A percentile compares a stretch with the other conserved stretches of the same genome.
Evolutionary conservation across 92 coral and sea anemone genomes (phyloP).

Genomic region (Heteractis magnifica): DNA sequence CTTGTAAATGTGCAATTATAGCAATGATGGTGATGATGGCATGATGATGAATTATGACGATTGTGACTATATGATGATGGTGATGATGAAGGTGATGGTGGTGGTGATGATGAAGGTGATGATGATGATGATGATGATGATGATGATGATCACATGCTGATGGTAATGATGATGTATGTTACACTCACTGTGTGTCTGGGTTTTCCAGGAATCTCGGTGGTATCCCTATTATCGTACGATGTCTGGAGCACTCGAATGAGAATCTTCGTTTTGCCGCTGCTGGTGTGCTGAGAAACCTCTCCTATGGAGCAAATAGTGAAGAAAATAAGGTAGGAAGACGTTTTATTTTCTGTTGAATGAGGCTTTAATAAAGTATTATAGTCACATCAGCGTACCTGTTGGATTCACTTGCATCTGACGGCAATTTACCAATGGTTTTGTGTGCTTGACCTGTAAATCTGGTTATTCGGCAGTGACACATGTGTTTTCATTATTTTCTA

Average conservation of each 20-base stretch:
- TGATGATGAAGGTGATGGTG: neutral
- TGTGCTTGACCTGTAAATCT: too few species aligned
- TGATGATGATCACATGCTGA: neutral
- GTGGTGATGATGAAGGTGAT: neutral
- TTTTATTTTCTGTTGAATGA: too few species aligned
- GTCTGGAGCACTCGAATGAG: conserved; percentile 72
- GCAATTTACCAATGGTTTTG: too few species aligned
- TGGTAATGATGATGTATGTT: neutral
- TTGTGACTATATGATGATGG: neutral
- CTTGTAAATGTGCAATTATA: too few species aligned
- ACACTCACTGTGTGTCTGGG: neutral
- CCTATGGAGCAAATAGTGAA: conserved; percentile 71
- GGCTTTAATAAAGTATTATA: too few species aligned
- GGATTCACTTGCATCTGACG: too few species aligned
- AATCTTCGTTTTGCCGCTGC: conserved; percentile 85
- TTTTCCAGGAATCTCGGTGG: conserved; percentile 78
- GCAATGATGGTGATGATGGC: too few species aligned
- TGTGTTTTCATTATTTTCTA: neutral
- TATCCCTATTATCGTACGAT: conserved; percentile 69
- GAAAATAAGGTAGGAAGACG: conserved; percentile 58
- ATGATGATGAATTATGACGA: too few species aligned
- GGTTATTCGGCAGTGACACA: neutral
- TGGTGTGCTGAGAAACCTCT: conserved; percentile 82
- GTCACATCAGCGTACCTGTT: too few species aligned
- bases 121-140: neutral